phyloP scores from a whole-genome alignment of 35 echinoderm and acorn worm genomes.

The Lytechinus pictus region DNA sequence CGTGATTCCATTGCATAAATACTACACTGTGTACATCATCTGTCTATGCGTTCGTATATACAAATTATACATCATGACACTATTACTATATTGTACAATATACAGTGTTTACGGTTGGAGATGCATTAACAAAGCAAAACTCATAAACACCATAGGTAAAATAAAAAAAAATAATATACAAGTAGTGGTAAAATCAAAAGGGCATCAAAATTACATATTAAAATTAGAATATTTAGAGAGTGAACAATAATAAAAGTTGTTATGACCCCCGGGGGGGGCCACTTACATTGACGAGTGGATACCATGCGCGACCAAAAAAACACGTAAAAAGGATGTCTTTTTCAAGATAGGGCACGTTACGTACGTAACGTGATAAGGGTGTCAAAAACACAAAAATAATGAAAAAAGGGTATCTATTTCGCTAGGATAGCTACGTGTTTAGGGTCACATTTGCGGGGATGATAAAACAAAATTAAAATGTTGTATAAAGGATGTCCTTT shows the following conservation, averaged over 20 bases:
- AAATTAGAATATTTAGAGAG: neutral
- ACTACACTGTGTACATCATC: neutral
- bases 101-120: neutral
- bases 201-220: neutral
- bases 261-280: too few relatives aligned
- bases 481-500: too few relatives aligned
- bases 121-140: neutral
- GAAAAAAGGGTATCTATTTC: too few relatives aligned
- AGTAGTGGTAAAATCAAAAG: neutral
- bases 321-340: too few relatives aligned
- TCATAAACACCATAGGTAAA: neutral
- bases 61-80: neutral
- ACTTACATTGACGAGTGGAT: too few relatives aligned
- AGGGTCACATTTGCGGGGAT: too few relatives aligned
- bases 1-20: conserved; percentile 5
- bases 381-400: too few relatives aligned
- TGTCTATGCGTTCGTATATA: conserved; percentile 2
- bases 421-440: too few relatives aligned
- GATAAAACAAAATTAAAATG: too few relatives aligned
- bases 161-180: neutral
- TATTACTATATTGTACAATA: neutral
- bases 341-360: too few relatives aligned
- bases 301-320: too few relatives aligned
- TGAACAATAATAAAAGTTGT: neutral
- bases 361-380: too few relatives aligned